Base-by-base conservation (phyloP, 2,888 invertebrate species). In the Eupsilia transversa region DNA sequence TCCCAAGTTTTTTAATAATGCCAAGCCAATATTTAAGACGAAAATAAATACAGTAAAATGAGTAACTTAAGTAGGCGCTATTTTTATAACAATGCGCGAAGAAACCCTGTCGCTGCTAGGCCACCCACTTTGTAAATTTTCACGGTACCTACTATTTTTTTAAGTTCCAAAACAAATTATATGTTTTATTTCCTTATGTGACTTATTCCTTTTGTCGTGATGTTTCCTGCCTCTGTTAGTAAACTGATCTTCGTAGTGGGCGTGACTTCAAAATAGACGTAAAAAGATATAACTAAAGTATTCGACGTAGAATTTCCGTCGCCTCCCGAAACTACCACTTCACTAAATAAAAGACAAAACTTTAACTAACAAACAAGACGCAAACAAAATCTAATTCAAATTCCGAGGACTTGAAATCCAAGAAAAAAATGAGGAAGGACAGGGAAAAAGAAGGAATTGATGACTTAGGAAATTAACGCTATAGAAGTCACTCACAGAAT, bases 381-480 rank as follows among this genome's bases (percentile, higher is more conserved):
- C 76, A 82, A 83, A 83, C 77, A 78, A 72, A 78, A 73, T 67
- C 66, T 78, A 80, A 85, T 80, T 81, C 74, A 72, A 82, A 86
- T 85, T 83, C 70, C 57, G 64, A 79, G 56, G 43, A 60, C 49
- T 72, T 12, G 27, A 80, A 75, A 84, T 77, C 60, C 74, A 59
- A 82, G 67, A 49, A 81, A 79, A 79, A 87, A 88, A 88, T 84
- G 85, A 86, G 87, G 82, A 88, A 66, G 84, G 87, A 86, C 75
- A 82, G 72, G 77, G 86, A 87, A 86, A 84, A 84, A 87, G 84
- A 84, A 87, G 88, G 89, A 91, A 90, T 91, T 90, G 87, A 91
- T 89, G 91, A 89, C 83, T 87, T 88, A 86, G 89, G 90, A 91
- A 91, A 93, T 91, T 91, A 90, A 86, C 87, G 86, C 80, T 83